Evolutionary conservation across 2,113 vertebrate species (phyloP), one percentile per base, ranked within the genome.

Genomic region (Dicaeum eximium): DNA sequence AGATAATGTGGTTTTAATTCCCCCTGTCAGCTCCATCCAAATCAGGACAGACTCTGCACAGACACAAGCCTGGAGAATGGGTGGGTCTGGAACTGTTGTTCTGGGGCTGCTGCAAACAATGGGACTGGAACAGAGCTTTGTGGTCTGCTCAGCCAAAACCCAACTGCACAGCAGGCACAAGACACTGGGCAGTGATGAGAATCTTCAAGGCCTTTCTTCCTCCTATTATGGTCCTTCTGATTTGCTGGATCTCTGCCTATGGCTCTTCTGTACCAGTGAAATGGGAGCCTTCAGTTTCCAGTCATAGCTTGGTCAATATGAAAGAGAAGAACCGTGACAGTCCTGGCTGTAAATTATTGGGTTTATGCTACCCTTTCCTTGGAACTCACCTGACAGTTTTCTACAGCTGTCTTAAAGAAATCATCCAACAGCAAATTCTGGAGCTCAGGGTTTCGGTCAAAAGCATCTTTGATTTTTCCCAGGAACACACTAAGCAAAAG

Each of bases 381-480:
- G 33, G 75, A 64, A 86, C 97, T 27, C 95, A 99, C 99, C 99
- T 99, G 99, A 81, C 98, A 99, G 60, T 98, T 97, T 91, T 99
- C 98, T 81, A 99, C 98, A 33, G 98, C 99, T 1, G 94, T 97
- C 94, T 97, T 99, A 95, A 99, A 99, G 97, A 99, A 99, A 83
- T 89, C 91, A 85, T 99, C 99, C 56, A 99, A 92, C 65, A 99
- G 97, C 47, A 99, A 96, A 93, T 98, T 99, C 98, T 99, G 98
- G 77, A 99, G 98, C 8, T 98, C 96, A 1, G 98, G 88, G 79
- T 99, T 98, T 40, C 98, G 94, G 94, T 99, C 99, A 87, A 99
- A 99, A 1, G 99, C 99, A 47, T 99, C 99, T 95, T 99, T 99
- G 96, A 99, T 99, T 97, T 99, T 99, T 33, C 99, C 99, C 86